Evolutionary conservation across 2,797 vertebrate species (phyloP), one percentile per base, ranked within the genome.

Genomic region (Cossypha niveicapilla): DNA sequence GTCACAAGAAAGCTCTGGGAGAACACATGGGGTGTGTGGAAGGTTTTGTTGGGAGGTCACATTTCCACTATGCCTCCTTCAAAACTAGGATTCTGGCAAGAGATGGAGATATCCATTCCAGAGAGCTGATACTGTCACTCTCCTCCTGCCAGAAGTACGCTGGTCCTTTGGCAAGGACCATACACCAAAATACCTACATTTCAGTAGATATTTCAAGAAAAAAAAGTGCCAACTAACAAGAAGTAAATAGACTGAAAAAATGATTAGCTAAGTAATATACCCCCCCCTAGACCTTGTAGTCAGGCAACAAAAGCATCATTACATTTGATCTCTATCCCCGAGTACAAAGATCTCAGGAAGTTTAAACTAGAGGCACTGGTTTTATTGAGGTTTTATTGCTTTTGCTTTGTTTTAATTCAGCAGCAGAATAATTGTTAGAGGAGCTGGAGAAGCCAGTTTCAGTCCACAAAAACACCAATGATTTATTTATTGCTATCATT

Each of bases 401-500:
- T 93, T 82, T 70, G 15, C 11, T 84, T 92, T 35, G 10, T 75
- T 95, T 93, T 71, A 83, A 71, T 87, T 83, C 72, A 74, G 27
- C 57, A 79, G 57, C 10, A 51, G 74, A 89, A 74, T 53, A 71
- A 67, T 92, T 87, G 68, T 80, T 4, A 3, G 45, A 93, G 78
- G 72, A 83, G 35, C 32, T 68, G 25, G 25, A 68, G 80, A 62
- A 90, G 67, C 47, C 82, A 81, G 93, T 87, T 93, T 77, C 57
- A 94, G 93, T 94, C 81, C 88, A 92, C 86, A 96, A 95, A 93
- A 92, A 17, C 6, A 57, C 6, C 65, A 82, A 62, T 92, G 81
- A 94, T 93, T 93, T 93, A 94, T 95, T 95, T 95, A 96, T 95
- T 92, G 68, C 84, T 53, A 37, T 86, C 75, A 68, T 92, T 94